phyloP scores from a whole-genome alignment of 2,113 vertebrate species.

The Campylomormyrus numenius region DNA sequence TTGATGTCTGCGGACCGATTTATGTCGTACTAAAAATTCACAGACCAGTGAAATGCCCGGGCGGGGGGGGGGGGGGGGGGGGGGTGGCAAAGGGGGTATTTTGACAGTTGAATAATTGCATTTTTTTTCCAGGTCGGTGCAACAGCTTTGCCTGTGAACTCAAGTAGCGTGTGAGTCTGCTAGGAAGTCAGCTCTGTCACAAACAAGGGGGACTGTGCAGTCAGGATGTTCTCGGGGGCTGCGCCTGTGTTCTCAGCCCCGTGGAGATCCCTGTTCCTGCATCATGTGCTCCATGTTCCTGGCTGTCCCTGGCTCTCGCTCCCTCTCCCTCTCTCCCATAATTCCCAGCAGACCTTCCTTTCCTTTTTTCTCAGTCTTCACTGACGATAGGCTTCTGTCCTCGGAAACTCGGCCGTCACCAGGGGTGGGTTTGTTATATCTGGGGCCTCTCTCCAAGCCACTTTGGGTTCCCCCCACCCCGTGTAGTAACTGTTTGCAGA shows the following conservation, averaged over 20 bases:
- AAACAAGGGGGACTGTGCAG: not conserved
- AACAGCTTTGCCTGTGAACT: not conserved
- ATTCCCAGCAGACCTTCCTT: not conserved
- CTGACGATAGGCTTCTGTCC: not conserved
- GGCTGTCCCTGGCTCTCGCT: not conserved
- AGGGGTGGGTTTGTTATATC: not conserved
- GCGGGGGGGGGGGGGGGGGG: not conserved
- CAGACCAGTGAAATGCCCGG: not conserved
- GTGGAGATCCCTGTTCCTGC: not conserved
- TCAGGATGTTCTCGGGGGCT: not conserved
- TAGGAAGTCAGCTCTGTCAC: not conserved
- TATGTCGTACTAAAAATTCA: not conserved
- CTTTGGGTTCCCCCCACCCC: not conserved
- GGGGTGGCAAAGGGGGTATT: not conserved
- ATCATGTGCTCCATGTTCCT: not conserved
- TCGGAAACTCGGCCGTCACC: not conserved
- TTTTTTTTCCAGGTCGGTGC: not conserved
- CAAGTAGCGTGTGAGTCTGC: not conserved
- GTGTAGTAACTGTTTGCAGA: not conserved
- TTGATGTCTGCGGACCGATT: not conserved
- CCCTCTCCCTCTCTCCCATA: not conserved
- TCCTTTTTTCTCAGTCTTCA: not conserved
- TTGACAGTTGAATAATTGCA: not conserved
- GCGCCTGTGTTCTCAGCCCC: not conserved
- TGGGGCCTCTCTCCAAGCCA: not conserved